Percentiles rank a stretch among this genome's conserved stretches.
phyloP scores from a whole-genome alignment of 2,113 vertebrate genomes.

The Myotis brandtii region DNA sequence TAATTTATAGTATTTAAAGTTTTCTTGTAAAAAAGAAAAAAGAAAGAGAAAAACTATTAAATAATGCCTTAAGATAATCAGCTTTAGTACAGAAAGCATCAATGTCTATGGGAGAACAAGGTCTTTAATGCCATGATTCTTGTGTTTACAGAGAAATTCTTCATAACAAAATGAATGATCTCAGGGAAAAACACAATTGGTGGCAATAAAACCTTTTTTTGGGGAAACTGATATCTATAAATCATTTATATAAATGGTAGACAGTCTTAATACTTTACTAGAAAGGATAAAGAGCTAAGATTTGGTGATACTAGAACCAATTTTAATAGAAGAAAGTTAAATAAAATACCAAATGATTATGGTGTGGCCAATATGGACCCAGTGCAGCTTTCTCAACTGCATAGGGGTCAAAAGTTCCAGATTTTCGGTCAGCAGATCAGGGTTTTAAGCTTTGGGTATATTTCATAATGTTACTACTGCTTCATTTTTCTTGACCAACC shows the following conservation, averaged over 20 bases:
- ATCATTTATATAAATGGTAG: neutral
- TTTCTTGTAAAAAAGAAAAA: neutral
- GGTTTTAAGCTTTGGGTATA: neutral
- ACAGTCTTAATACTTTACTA: neutral
- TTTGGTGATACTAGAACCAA: neutral
- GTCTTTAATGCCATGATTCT: neutral
- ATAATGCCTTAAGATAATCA: neutral
- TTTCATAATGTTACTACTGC: neutral
- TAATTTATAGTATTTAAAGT: neutral
- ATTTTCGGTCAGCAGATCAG: neutral
- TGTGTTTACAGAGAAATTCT: neutral
- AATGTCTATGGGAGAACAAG: neutral
- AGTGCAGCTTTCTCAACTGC: neutral
- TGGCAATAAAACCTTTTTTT: neutral
- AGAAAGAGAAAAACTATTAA: neutral
- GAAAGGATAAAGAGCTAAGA: neutral
- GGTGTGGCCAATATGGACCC: neutral
- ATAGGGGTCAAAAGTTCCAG: neutral
- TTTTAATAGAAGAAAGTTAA: constrained; percentile 8
- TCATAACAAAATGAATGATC: neutral
- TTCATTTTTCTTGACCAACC: neutral
- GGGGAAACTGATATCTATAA: neutral
- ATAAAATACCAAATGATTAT: neutral
- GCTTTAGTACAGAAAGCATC: neutral
- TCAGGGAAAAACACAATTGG: neutral